Conservation (phyloP, 2,888 invertebrate species). For the Drosophila quinaria region DNA sequence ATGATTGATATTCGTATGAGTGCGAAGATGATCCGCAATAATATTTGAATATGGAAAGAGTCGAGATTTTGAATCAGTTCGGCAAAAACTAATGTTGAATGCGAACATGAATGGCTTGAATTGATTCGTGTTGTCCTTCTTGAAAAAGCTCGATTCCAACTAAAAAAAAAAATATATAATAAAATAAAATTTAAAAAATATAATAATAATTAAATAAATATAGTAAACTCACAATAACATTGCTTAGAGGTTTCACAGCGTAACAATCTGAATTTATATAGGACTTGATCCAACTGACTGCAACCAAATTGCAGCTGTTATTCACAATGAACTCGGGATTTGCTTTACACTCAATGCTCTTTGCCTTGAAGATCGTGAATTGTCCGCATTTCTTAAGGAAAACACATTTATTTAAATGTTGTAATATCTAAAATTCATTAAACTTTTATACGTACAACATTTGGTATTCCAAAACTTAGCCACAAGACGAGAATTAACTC, state of each 20-base stretch:
- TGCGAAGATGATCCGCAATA: not conserved
- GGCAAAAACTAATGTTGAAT: slow-evolving; percentile 32
- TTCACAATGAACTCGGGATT: slow-evolving; percentile 8
- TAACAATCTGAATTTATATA: slow-evolving; percentile 13
- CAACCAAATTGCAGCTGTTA: slow-evolving; percentile 6
- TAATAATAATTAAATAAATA: no score
- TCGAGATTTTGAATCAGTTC: not conserved
- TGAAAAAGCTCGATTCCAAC: slow-evolving; percentile 11
- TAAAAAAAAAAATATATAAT: not conserved
- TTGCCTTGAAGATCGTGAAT: slow-evolving; percentile 6
- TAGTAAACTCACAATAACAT: slow-evolving; percentile 1
- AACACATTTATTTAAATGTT: not conserved
- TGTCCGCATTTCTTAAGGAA: not conserved
- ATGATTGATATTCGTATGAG: slow-evolving; percentile 48
- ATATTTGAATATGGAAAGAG: not conserved
- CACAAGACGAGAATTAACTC: not conserved
- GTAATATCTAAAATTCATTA: not conserved
- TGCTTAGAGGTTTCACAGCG: not conserved
- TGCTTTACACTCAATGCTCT: slow-evolving; percentile 10
- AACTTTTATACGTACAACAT: slow-evolving; percentile 9
- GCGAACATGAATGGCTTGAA: slow-evolving; percentile 42
- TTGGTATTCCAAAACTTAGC: not conserved
- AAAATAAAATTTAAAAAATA: no score
- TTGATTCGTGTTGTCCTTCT: slow-evolving; percentile 45
- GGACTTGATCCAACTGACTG: slow-evolving; percentile 22